Evolutionary conservation across 1,140 invertebrate species (phyloP), one percentile per base, ranked within the genome.

Genomic region (Drosophila repletoides): DNA sequence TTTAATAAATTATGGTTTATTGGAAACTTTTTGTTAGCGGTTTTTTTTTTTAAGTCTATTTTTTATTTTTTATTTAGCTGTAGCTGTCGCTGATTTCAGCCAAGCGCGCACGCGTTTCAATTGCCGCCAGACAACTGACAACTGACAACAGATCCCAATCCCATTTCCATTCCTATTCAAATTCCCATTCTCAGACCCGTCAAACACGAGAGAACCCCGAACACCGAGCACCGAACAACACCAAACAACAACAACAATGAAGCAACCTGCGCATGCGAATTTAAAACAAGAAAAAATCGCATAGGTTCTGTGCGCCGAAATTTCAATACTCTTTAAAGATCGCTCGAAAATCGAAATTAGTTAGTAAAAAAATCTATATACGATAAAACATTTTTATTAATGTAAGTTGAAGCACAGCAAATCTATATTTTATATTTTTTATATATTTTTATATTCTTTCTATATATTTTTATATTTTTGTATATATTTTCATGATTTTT

Each of bases 241-340:
- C 29, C 24, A 33, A 36, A 55, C 24, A 56, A 46, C 26, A 28
- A 29, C 5, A 60, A 43, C 22, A 33, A 36, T 29, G 9, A 28
- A 68, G 58, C 64, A 49, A 74, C 74, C 56, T 77, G 77, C 79
- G 79, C 77, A 83, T 83, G 79, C 69, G 56, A 71, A 74, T 34
- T 60, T 38, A 29, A 72, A 81, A n/a, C n/a, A n/a, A n/a, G n/a
- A n/a, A n/a, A n/a, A n/a, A n/a, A n/a, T n/a, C n/a, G n/a, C n/a
- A n/a, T n/a, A n/a, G n/a, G n/a, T n/a, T n/a, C n/a, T n/a, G n/a
- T n/a, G n/a, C n/a, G n/a, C n/a, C n/a, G n/a, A n/a, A n/a, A n/a
- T n/a, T n/a, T n/a, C n/a, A n/a, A n/a, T n/a, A n/a, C n/a, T n/a
- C n/a, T n/a, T n/a, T n/a, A n/a, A n/a, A n/a, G n/a, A n/a, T n/a